These are phyloP conservation scores for Elegia similella DNA, from an alignment of 2,888 invertebrate species.

Conservation along the genomic window DNA sequence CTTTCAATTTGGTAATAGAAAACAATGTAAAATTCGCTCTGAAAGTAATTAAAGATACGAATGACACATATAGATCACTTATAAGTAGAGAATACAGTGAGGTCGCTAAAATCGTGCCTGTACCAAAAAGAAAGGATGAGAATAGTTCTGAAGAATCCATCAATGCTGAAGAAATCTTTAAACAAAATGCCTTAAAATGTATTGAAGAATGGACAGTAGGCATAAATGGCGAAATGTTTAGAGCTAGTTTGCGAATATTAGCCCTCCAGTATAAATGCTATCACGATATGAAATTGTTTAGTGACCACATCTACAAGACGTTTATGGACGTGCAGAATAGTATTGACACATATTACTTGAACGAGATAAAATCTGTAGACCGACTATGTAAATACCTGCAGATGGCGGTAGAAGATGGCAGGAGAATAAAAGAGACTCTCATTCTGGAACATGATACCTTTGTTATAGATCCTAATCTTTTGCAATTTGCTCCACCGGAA, in stretches of 20 bases:
- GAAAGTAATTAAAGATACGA: conserved; percentile 58
- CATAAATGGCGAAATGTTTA: conserved; percentile 78
- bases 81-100: conserved; percentile 64
- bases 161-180: conserved; percentile 58
- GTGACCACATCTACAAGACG: conserved; percentile 61
- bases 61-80: conserved; percentile 53
- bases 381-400: conserved; percentile 74
- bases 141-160: conserved; percentile 45
- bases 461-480: conserved; percentile 67
- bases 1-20: conserved; percentile 64
- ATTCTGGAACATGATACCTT: conserved; percentile 74
- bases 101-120: conserved; percentile 53
- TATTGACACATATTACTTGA: conserved; percentile 67
- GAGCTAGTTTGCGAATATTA: conserved; percentile 67
- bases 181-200: conserved; percentile 62
- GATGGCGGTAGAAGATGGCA: conserved; percentile 74
- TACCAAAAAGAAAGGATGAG: conserved; percentile 59
- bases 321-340: conserved; percentile 68
- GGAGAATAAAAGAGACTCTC: conserved; percentile 67
- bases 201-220: conserved; percentile 82
- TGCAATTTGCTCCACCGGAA: conserved; percentile 50
- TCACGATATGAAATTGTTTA: conserved; percentile 67
- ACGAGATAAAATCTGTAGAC: conserved; percentile 74
- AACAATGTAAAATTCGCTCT: conserved; percentile 65
- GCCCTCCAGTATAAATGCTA: conserved; percentile 62